phyloP scores from a whole-genome alignment of 2,797 vertebrate genomes.

The Sparus aurata region DNA sequence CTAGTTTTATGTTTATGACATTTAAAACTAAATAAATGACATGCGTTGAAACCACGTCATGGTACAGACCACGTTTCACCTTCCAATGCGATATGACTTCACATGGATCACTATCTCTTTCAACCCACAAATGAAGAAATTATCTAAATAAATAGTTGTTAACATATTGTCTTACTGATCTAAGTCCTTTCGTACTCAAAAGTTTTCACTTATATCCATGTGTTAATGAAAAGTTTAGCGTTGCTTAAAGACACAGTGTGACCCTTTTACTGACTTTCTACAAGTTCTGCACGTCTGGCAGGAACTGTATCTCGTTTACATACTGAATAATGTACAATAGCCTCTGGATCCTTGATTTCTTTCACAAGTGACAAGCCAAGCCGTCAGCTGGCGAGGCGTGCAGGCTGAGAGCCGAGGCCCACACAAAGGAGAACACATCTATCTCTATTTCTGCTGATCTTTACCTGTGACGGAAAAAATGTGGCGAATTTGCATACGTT shows the following conservation, averaged over 20 bases:
- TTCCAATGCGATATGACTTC: too few relatives aligned
- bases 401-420: background rate
- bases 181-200: background rate
- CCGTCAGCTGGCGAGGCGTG: background rate
- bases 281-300: background rate
- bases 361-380: conserved; percentile 8
- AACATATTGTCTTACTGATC: background rate
- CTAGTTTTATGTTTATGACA: too few relatives aligned
- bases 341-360: conserved; percentile 30
- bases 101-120: too few relatives aligned
- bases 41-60: too few relatives aligned
- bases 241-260: background rate
- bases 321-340: conserved; percentile 14
- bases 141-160: too few relatives aligned
- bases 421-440: conserved; percentile 19
- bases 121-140: too few relatives aligned
- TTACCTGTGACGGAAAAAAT: conserved; percentile 1
- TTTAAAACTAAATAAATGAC: too few relatives aligned
- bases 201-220: background rate
- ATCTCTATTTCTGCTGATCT: conserved; percentile 23
- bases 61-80: too few relatives aligned
- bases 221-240: background rate
- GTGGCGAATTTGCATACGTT: conserved; percentile 21
- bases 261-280: background rate
- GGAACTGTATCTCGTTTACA: background rate